These are phyloP conservation scores for Pampus argenteus DNA, from an alignment of 2,797 vertebrate species.

Conservation along the genomic window DNA sequence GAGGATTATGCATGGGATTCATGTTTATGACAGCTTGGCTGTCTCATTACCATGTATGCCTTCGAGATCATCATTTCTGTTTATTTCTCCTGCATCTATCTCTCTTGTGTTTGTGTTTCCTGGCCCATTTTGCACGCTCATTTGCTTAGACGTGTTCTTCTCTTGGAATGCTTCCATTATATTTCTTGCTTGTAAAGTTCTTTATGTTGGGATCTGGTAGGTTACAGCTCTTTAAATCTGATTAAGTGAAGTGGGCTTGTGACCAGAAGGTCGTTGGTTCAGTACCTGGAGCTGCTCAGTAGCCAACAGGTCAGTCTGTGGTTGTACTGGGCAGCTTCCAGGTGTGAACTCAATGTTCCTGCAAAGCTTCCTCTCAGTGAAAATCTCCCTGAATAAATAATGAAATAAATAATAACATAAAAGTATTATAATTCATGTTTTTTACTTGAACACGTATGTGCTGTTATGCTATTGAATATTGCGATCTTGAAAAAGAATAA, in stretches of 20 bases:
- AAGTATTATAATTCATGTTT: not conserved
- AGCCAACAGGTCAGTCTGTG: too few species aligned
- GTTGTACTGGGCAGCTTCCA: too few species aligned
- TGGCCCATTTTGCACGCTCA: slow-evolving; percentile 7
- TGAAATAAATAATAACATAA: too few species aligned
- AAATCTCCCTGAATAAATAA: too few species aligned
- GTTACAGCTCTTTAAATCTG: not conserved
- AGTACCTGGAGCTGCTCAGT: too few species aligned
- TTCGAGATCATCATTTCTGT: slow-evolving; percentile 18
- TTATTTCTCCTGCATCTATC: not conserved
- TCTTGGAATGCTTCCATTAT: not conserved
- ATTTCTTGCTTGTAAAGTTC: slow-evolving; percentile 10
- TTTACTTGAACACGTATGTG: not conserved
- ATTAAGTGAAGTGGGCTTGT: not conserved
- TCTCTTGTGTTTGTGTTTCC: not conserved
- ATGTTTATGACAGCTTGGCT: slow-evolving; percentile 26
- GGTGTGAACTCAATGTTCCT: too few species aligned
- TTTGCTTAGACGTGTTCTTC: not conserved
- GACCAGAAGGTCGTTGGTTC: too few species aligned
- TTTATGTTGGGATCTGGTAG: not conserved
- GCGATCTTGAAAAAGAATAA: too few species aligned
- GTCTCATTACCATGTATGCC: slow-evolving; percentile 7
- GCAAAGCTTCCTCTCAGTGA: too few species aligned
- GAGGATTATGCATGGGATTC: slow-evolving; percentile 17
- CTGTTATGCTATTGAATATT: too few species aligned